These are phyloP conservation scores for Spizella passerina DNA, from an alignment of 2,797 vertebrate species.

Conservation along the genomic window DNA sequence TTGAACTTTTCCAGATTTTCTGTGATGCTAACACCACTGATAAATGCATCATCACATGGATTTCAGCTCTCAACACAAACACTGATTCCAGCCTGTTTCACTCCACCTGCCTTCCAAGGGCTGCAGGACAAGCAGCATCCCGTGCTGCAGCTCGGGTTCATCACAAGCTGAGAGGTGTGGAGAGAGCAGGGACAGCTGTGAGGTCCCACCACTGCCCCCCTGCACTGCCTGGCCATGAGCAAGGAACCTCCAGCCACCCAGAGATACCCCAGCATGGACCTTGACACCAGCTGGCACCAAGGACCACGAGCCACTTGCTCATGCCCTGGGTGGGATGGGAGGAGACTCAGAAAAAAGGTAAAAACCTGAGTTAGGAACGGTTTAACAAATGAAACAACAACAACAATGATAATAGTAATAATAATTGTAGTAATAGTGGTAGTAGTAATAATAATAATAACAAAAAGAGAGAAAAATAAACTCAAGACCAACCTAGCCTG, in stretches of 20 bases:
- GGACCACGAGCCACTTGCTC: rapidly evolving
- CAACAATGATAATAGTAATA: neutral
- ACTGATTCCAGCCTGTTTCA: neutral
- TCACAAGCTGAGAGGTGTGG: rapidly evolving
- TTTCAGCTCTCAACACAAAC: neutral
- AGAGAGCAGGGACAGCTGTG: neutral
- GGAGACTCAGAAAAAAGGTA: neutral
- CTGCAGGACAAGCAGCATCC: neutral
- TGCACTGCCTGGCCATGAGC: rapidly evolving
- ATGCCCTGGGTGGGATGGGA: rapidly evolving
- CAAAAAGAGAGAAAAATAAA: neutral
- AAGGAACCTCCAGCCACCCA: neutral
- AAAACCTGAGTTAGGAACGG: neutral
- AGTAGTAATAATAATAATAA: neutral
- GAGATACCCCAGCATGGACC: neutral
- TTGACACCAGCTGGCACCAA: neutral
- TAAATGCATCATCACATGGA: neutral
- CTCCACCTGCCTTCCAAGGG: neutral
- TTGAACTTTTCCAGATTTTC: neutral
- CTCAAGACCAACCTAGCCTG: neutral
- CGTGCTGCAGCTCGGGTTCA: rapidly evolving
- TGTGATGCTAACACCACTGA: neutral
- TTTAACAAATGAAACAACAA: neutral
- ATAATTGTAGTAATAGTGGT: no score
- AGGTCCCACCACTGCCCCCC: neutral